Conservation (phyloP, 2,113 vertebrate genomes). For the Delphinapterus leucas region DNA sequence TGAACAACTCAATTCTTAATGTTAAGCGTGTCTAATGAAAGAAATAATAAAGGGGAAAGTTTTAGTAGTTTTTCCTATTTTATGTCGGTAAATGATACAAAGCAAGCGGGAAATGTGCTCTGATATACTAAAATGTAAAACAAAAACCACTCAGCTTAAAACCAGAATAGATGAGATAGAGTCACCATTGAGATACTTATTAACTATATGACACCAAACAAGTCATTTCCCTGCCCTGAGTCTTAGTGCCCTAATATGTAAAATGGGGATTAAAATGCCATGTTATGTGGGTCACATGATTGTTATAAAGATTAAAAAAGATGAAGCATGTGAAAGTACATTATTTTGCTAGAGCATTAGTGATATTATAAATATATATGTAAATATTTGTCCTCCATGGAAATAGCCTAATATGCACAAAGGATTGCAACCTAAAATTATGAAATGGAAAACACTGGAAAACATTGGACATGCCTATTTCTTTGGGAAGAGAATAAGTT, state of each 20-base stretch:
- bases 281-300: not conserved
- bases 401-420: not conserved
- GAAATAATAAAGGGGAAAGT: not conserved
- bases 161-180: not conserved
- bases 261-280: not conserved
- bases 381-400: not conserved
- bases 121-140: not conserved
- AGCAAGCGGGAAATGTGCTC: not conserved
- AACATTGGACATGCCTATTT: not conserved
- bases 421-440: not conserved
- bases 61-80: not conserved
- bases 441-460: not conserved
- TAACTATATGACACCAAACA: not conserved
- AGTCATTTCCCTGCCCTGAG: not conserved
- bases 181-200: not conserved
- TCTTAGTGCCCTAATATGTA: not conserved
- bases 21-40: not conserved
- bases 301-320: not conserved
- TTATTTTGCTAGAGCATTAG: not conserved
- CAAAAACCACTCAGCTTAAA: not conserved
- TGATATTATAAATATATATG: not conserved
- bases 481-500: not conserved
- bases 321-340: not conserved
- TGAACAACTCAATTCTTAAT: not conserved
- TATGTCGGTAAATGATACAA: not conserved